These are phyloP conservation scores for Sinonovacula constricta DNA, from an alignment of 1,140 invertebrate genomes.

Conservation along the genomic window DNA sequence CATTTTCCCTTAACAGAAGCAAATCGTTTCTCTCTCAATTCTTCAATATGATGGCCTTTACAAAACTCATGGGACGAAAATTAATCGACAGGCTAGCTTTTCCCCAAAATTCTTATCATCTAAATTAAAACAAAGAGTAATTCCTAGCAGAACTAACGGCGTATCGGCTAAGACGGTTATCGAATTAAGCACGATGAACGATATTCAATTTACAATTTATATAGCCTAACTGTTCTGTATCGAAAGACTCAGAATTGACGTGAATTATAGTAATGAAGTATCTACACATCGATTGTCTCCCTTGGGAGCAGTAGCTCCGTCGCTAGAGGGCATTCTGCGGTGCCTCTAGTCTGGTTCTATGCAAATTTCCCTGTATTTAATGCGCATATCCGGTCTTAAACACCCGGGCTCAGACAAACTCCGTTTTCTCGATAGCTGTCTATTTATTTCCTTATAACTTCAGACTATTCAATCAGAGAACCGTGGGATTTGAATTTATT, in stretches of 20 bases:
- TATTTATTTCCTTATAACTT: neutral
- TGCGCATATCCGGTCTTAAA: neutral
- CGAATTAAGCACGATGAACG: neutral
- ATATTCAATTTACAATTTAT: conserved; percentile 1
- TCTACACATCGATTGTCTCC: neutral
- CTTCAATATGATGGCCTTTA: no score
- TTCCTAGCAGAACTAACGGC: neutral
- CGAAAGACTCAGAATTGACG: neutral
- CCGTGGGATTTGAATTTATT: no score
- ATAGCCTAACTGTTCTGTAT: neutral
- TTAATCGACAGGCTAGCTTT: neutral
- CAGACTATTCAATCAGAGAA: no score
- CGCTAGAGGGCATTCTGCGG: neutral
- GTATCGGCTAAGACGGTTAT: neutral
- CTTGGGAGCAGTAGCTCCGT: neutral
- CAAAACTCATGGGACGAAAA: neutral
- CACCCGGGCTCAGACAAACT: neutral
- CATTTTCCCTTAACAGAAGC: no score
- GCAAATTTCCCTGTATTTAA: neutral
- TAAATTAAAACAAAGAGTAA: neutral
- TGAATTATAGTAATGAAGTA: neutral
- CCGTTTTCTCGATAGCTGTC: neutral
- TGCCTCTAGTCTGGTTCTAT: neutral
- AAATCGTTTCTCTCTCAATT: no score
- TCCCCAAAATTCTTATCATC: neutral